Conservation (phyloP, 2,888 invertebrate genomes). For the Drosophila gaucha region DNA sequence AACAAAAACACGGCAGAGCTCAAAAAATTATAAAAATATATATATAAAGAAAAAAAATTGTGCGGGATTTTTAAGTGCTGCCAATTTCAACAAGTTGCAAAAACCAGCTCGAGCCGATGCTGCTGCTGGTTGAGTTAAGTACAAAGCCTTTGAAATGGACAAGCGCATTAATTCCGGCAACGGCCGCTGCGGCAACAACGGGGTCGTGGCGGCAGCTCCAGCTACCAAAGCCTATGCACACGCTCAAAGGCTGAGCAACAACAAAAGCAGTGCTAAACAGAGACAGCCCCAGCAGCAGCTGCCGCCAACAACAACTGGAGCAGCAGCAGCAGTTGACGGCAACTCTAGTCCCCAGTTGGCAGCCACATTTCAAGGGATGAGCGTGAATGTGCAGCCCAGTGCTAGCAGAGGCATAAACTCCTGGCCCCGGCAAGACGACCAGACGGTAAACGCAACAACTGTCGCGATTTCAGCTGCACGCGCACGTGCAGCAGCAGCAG, state of each 20-base stretch:
- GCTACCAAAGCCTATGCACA: constrained; percentile 14
- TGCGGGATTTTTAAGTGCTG: constrained; percentile 6
- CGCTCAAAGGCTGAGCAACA: constrained; percentile 18
- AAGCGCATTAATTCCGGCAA: constrained; percentile 25
- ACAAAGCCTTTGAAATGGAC: constrained; percentile 36
- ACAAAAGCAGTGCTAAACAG: background rate
- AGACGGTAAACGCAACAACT: constrained; percentile 8
- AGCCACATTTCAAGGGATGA: constrained; percentile 43
- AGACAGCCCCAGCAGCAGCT: background rate
- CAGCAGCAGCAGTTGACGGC: constrained; percentile 12
- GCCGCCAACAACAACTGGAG: background rate
- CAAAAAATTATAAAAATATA: background rate
- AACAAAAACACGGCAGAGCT: constrained; percentile 1
- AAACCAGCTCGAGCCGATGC: constrained; percentile 32
- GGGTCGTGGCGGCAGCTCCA: constrained; percentile 23
- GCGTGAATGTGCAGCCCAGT: constrained; percentile 34
- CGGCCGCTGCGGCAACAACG: constrained; percentile 17
- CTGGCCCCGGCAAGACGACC: constrained; percentile 39
- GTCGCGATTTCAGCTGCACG: constrained; percentile 17
- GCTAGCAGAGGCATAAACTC: constrained; percentile 39
- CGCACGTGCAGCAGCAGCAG: background rate
- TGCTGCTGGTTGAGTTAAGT: constrained; percentile 16
- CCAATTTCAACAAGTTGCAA: constrained; percentile 14
- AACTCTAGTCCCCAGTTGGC: constrained; percentile 50
- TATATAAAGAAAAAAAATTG: constrained; percentile 7